A percentile compares a stretch with the other conserved stretches of the same genome.
Conservation (phyloP, 2,113 vertebrate genomes). For the Struthidea cinerea region DNA sequence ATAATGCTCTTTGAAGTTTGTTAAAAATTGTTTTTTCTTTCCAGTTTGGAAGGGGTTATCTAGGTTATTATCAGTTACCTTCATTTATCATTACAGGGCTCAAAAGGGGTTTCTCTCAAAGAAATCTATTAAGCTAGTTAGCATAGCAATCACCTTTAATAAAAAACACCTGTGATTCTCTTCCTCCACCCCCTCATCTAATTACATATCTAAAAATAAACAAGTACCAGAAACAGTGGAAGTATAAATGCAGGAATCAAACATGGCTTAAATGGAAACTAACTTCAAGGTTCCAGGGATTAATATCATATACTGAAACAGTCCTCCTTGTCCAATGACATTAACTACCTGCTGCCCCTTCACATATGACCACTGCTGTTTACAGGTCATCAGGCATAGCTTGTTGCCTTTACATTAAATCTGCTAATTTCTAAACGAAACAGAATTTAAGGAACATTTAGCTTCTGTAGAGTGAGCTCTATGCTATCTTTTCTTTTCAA, state of each 20-base stretch:
- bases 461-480: background rate
- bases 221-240: background rate
- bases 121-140: background rate
- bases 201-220: background rate
- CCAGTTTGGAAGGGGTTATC: background rate
- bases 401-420: background rate
- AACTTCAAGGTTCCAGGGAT: background rate
- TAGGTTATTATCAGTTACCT: background rate
- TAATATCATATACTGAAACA: background rate
- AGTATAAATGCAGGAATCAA: background rate
- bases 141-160: background rate
- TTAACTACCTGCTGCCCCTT: background rate
- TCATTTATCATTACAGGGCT: background rate
- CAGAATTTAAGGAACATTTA: background rate
- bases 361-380: background rate
- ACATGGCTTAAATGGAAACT: background rate
- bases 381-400: background rate
- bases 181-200: fast-evolving
- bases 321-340: background rate
- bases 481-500: background rate
- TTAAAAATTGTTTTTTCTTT: background rate
- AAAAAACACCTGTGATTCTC: background rate
- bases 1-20: background rate
- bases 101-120: background rate
- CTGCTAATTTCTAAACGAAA: background rate